These are phyloP conservation scores for Polyodon spathula DNA, from an alignment of 2,113 vertebrate genomes.

Conservation along the genomic window DNA sequence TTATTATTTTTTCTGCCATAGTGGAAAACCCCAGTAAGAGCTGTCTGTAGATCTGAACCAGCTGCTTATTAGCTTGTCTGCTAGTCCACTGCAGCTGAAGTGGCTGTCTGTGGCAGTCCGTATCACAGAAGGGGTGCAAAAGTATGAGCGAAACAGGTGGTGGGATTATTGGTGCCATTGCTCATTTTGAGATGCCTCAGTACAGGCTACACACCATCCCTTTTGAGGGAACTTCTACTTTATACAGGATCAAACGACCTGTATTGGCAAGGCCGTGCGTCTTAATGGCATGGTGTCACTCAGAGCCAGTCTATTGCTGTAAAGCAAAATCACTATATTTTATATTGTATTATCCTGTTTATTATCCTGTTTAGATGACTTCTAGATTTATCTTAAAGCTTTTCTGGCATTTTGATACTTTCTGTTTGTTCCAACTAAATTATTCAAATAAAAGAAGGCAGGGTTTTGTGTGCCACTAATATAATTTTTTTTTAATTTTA, in stretches of 20 bases:
- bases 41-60: constrained; percentile 11
- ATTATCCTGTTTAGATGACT: background rate
- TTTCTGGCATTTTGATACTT: no score
- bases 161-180: background rate
- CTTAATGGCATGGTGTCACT: no score
- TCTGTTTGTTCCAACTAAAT: no score
- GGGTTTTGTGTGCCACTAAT: no score
- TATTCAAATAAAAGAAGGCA: no score
- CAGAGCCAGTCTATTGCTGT: no score
- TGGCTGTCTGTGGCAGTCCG: constrained; percentile 23
- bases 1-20: no score
- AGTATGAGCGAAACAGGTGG: constrained; percentile 22
- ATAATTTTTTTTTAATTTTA: background rate
- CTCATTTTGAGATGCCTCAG: background rate
- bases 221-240: background rate
- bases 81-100: constrained; percentile 21
- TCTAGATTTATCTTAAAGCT: no score
- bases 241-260: no score
- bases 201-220: background rate
- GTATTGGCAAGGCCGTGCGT: no score
- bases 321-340: no score
- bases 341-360: background rate
- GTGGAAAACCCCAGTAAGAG: constrained; percentile 2
- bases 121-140: constrained; percentile 14
- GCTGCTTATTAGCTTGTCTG: constrained; percentile 23